Evolutionary conservation across 2,888 invertebrate genomes (phyloP), one percentile per base, ranked within the genome.

Genomic region (Nomada goodeniana): DNA sequence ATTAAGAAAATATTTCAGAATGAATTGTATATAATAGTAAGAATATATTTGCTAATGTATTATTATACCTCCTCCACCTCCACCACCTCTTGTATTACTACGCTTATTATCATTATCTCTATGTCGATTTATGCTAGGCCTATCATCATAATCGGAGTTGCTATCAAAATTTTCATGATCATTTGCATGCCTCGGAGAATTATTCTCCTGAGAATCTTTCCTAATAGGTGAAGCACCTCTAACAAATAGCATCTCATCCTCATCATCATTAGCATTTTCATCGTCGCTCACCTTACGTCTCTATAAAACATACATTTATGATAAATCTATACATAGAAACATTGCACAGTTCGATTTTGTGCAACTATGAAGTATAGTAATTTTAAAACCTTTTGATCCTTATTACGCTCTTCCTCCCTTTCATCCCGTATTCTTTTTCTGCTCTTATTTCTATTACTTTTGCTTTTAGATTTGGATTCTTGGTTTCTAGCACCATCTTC

Each of bases 221-320:
- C 91, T 90, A 29, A 93, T 94, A 11, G 97, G 97, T 71, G 97
- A 97, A 23, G 97, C 97, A 53, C 97, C 97, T 69, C 97, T 95
- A 13, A 97, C 95, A 92, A 97, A 97, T 91, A 97, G 94, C 96
- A 97, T 96, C 93, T 97, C 97, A 91, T 96, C 96, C 90, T 97
- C 97, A 92, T 97, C 95, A 42, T 95, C 95, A 84, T 95, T 95
- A 76, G 94, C 95, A 73, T 92, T 91, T 29, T 93, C 93, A 70
- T 94, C 94, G 10, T 93, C 93, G 57, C 94, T 93, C 23, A 92
- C 79, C 83, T 94, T 94, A 88, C 95, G 95, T 92, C 96, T 96
- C 93, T 95, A 82, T 86, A 92, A 89, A 82, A 50, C 0, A 70
- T 26, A 53, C 20, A 83, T 52, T 47, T 52, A 52, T 42, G 50